These are phyloP conservation scores for Heliothis subflexa DNA, from an alignment of 1,140 invertebrate genomes.

Conservation along the genomic window DNA sequence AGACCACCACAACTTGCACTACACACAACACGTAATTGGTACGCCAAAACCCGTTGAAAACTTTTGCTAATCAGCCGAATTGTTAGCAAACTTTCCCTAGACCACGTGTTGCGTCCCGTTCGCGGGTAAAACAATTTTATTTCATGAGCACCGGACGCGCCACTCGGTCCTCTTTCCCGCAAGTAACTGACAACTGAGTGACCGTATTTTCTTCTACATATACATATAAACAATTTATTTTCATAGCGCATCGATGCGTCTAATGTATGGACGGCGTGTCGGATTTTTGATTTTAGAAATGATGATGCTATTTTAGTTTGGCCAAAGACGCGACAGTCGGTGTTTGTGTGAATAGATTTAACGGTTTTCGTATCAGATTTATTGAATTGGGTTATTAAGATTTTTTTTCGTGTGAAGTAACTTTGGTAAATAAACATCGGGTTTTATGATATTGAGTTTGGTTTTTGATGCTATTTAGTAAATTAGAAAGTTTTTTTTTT, in stretches of 20 bases:
- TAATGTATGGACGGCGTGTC: conserved; percentile 40
- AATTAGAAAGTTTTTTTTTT: neutral
- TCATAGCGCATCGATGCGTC: conserved; percentile 74
- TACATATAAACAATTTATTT: conserved; percentile 80
- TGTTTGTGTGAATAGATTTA: conserved; percentile 21
- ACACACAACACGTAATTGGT: conserved; percentile 51
- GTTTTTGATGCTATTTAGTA: neutral
- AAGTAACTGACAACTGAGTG: conserved; percentile 79
- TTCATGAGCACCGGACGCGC: conserved; percentile 38
- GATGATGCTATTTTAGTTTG: conserved; percentile 51
- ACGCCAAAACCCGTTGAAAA: conserved; percentile 38
- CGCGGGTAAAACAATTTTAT: conserved; percentile 48
- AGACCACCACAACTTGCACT: conserved; percentile 48
- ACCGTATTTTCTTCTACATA: conserved; percentile 68
- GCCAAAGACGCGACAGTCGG: conserved; percentile 47
- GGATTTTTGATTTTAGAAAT: conserved; percentile 44
- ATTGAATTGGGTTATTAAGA: neutral
- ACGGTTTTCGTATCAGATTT: conserved; percentile 4
- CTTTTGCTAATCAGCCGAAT: conserved; percentile 58
- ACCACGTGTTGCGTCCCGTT: conserved; percentile 63
- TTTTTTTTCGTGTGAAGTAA: neutral
- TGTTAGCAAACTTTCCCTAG: conserved; percentile 59
- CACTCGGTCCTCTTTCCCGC: conserved; percentile 68
- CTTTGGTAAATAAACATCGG: too few relatives aligned
- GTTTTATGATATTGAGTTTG: too few relatives aligned